Percentiles rank a stretch among this genome's conserved stretches.
Evolutionary conservation across 2,113 vertebrate species (phyloP).

Genomic region (Seriola aureovittata): DNA sequence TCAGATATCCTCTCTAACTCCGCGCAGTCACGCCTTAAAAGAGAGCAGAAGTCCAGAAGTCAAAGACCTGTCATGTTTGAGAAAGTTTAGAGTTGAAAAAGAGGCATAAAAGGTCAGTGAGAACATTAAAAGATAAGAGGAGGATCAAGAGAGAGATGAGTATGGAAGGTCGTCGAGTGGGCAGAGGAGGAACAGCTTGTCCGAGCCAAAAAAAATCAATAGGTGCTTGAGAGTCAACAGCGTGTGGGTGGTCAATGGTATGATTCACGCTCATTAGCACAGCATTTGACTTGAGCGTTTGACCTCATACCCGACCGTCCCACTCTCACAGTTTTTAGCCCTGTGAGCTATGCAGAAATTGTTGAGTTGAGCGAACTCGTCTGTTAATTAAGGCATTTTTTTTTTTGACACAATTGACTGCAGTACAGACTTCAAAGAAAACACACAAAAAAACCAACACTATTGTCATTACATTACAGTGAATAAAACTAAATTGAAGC

Average conservation of each 20-base stretch:
- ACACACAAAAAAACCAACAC: constrained; percentile 13
- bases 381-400: constrained; percentile 32
- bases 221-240: constrained; percentile 58
- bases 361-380: not conserved
- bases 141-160: constrained; percentile 31
- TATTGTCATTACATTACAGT: constrained; percentile 19
- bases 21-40: not conserved
- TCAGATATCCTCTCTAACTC: constrained; percentile 42
- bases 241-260: constrained; percentile 57
- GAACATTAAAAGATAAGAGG: constrained; percentile 37
- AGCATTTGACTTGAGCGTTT: constrained; percentile 62
- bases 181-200: constrained; percentile 47
- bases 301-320: constrained; percentile 46
- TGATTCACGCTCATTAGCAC: constrained; percentile 74
- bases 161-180: constrained; percentile 47
- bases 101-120: constrained; percentile 19
- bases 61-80: constrained; percentile 40
- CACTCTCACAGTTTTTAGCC: constrained; percentile 20
- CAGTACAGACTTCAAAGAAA: not conserved
- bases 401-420: constrained; percentile 18
- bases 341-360: constrained; percentile 23
- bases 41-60: constrained; percentile 27
- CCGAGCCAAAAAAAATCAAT: constrained; percentile 62
- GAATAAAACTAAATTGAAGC: constrained; percentile 30
- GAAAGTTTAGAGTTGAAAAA: constrained; percentile 39